Percentiles rank a stretch among this genome's conserved stretches.
These are phyloP conservation scores for Ephialtes manifestator DNA, from an alignment of 2,888 invertebrate species.

Conservation along the genomic window DNA sequence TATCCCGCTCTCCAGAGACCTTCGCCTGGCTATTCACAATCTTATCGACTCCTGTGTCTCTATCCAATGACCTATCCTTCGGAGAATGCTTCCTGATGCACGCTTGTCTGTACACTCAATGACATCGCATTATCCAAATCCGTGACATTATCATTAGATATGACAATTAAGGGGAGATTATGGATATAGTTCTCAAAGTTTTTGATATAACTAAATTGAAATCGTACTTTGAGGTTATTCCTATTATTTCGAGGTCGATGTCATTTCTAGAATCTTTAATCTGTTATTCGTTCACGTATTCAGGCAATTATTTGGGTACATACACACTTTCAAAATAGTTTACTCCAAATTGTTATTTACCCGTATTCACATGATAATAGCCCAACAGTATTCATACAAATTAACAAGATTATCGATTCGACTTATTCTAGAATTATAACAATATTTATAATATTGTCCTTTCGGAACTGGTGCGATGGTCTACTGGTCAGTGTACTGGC, in stretches of 20 bases:
- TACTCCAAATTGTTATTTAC: too few relatives aligned
- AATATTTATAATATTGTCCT: too few relatives aligned
- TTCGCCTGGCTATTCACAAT: slow-evolving; percentile 37
- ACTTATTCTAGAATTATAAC: too few relatives aligned
- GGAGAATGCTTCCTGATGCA: slow-evolving; percentile 25
- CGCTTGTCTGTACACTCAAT: slow-evolving; percentile 22
- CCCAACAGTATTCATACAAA: too few relatives aligned
- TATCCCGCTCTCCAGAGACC: neutral
- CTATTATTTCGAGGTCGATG: neutral
- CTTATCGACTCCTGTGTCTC: neutral
- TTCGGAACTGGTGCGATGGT: too few relatives aligned
- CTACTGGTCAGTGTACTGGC: too few relatives aligned
- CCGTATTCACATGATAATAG: too few relatives aligned
- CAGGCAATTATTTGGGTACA: neutral
- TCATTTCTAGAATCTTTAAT: neutral
- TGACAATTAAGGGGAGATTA: neutral
- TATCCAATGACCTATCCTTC: neutral
- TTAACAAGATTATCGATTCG: too few relatives aligned
- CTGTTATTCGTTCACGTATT: neutral
- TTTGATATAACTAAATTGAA: neutral
- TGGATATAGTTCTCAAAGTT: neutral
- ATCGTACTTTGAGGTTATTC: neutral
- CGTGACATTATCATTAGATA: slow-evolving; percentile 2
- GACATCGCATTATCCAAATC: slow-evolving; percentile 33
- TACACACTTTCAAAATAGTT: too few relatives aligned